Base-by-base conservation (phyloP, 1,140 invertebrate genomes). In the Apis dorsata region DNA sequence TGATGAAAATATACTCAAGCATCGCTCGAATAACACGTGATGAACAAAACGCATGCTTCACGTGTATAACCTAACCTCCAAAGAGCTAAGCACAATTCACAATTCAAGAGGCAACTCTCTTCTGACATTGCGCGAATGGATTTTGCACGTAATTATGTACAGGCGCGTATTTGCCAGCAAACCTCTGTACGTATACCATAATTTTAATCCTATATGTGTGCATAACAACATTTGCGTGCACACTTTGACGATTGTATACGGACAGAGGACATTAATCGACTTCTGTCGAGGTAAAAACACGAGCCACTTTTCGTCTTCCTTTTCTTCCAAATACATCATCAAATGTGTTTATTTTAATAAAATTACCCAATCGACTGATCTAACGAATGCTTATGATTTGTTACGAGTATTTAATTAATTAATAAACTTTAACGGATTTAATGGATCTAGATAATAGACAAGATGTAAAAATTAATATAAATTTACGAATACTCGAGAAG, bases 131-230 rank as follows among this genome's bases (percentile, higher is more conserved):
- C 74, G 75, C 85, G 81, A 76, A 44, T 81, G 77, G 69, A 77
- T 78, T 77, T 86, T 81, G 79, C 85, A 81, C 73, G 77, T 60
- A 74, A 87, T 87, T 66, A 75, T 86, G 76, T 86, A 86, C 77
- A 84, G 77, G 2, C 66, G 85, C 62, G 75, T 84, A 84, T 34
- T 73, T 74, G 73, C 75, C 28, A 55, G 28, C 55, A 62, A 68
- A 80, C 78, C 77, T 79, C 77, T 84, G 77, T 57, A 9, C 75
- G 81, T 83, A 80, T 68, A 74, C 60, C 59, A 53, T 24, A 84
- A 68, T 82, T 84, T 62, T 80, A 72, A 84, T 84, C 82, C 70
- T 82, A 74, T 49, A 68, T 51, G 17, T 66, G 81, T 60, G 81
- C 65, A 44, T 66, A 71, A 62, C 44, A 57, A 72, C 15, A 57